Conservation (phyloP, 2,797 vertebrate genomes). For the Cyprinodon diabolis region DNA sequence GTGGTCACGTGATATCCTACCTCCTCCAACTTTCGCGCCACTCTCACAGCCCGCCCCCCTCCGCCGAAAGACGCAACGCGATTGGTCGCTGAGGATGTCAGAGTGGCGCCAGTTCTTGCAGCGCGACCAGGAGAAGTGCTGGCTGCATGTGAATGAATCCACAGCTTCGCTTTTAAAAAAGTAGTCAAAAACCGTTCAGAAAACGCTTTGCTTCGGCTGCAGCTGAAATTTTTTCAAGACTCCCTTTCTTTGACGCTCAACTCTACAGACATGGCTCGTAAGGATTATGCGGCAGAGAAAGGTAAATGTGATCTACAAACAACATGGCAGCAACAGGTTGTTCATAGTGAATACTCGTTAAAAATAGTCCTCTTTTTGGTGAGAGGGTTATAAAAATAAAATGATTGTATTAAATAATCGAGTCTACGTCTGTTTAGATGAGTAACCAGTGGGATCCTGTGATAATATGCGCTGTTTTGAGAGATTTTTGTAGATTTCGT, state of each 20-base stretch:
- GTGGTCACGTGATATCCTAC: conserved; percentile 58
- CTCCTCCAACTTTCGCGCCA: conserved; percentile 79
- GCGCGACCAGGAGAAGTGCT: conserved; percentile 20
- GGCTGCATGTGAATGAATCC: conserved; percentile 53
- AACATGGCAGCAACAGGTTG: conserved; percentile 67
- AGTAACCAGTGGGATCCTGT: not conserved
- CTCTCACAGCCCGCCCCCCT: conserved; percentile 55
- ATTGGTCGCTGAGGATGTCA: conserved; percentile 68
- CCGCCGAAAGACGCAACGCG: not conserved
- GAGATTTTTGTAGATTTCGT: not conserved
- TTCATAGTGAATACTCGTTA: not conserved
- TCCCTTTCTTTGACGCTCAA: not conserved
- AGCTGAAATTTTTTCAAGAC: not conserved
- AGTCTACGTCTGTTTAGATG: not conserved
- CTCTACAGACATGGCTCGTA: conserved; percentile 81
- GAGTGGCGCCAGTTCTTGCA: conserved; percentile 83
- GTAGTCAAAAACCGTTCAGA: not conserved
- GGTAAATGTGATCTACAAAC: conserved; percentile 67
- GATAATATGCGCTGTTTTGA: not conserved
- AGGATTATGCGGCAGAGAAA: conserved; percentile 89
- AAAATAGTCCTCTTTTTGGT: no score
- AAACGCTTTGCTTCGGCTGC: not conserved
- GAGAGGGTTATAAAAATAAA: not conserved
- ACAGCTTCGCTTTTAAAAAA: conserved; percentile 4
- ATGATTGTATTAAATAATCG: not conserved